These are phyloP conservation scores for Odontesthes bonariensis DNA, from an alignment of 2,113 vertebrate genomes.

Conservation along the genomic window DNA sequence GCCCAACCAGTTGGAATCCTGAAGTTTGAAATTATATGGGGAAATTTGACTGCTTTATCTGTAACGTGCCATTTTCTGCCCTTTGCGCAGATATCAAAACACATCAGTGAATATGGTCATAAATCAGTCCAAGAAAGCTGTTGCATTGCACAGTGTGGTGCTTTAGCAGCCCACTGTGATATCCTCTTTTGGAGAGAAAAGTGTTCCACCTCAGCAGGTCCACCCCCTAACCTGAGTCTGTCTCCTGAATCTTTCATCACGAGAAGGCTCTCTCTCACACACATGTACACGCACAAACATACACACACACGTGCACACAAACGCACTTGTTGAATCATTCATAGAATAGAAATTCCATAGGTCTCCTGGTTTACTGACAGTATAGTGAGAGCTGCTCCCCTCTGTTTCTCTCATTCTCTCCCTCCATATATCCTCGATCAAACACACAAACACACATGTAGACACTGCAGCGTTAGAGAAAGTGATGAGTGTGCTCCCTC, in stretches of 20 bases:
- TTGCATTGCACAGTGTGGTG: slow-evolving; percentile 64
- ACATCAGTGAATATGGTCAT: slow-evolving; percentile 69
- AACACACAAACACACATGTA: slow-evolving; percentile 32
- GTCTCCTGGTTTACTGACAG: slow-evolving; percentile 58
- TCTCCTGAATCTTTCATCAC: slow-evolving; percentile 81
- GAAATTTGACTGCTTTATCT: slow-evolving; percentile 58
- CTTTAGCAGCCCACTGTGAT: slow-evolving; percentile 72
- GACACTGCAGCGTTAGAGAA: slow-evolving; percentile 64
- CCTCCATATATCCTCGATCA: background rate
- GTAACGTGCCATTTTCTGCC: slow-evolving; percentile 70
- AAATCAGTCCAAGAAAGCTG: slow-evolving; percentile 64
- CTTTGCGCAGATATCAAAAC: slow-evolving; percentile 68
- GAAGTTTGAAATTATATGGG: slow-evolving; percentile 38
- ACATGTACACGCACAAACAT: background rate
- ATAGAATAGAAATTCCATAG: slow-evolving; percentile 73
- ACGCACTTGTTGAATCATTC: slow-evolving; percentile 78
- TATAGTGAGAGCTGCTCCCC: slow-evolving; percentile 49
- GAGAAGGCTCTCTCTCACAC: slow-evolving; percentile 50
- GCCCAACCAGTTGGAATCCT: slow-evolving; percentile 36
- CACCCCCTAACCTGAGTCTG: slow-evolving; percentile 76
- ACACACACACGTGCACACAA: slow-evolving; percentile 11
- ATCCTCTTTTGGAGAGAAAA: slow-evolving; percentile 73
- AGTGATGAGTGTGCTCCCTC: slow-evolving; percentile 74
- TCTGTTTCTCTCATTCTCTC: slow-evolving; percentile 27
- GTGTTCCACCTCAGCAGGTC: slow-evolving; percentile 79